Evolutionary conservation across 2,888 invertebrate species (phyloP).

Genomic region (Nomada ferruginata): DNA sequence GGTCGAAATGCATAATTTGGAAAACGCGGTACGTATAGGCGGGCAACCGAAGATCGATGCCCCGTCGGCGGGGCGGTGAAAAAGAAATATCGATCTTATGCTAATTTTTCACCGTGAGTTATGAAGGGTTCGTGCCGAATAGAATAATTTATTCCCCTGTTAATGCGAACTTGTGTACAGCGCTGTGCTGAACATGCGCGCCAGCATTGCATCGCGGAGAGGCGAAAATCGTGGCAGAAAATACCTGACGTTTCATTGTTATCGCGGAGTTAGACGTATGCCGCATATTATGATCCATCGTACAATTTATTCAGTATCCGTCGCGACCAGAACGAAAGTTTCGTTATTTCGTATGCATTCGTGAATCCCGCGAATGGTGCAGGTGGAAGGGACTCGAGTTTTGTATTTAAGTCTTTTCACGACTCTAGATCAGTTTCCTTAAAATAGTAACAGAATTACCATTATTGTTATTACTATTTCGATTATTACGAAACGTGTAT

Average conservation of each 20-base stretch:
- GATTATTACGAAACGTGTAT: no score
- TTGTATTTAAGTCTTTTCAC: neutral
- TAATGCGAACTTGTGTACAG: constrained; percentile 73
- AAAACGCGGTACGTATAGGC: constrained; percentile 11
- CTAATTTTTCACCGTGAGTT: constrained; percentile 77
- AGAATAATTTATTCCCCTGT: constrained; percentile 78
- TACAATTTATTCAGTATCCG: neutral
- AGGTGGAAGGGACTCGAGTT: neutral
- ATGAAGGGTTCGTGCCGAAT: constrained; percentile 79
- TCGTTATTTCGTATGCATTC: constrained; percentile 9
- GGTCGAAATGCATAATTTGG: neutral
- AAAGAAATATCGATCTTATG: constrained; percentile 81
- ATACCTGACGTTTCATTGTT: constrained; percentile 57
- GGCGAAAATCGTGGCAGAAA: constrained; percentile 59
- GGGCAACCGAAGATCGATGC: constrained; percentile 35
- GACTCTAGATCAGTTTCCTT: neutral
- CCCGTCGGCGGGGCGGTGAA: constrained; percentile 69
- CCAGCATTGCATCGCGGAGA: constrained; percentile 26
- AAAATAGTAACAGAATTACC: no score
- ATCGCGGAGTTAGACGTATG: neutral
- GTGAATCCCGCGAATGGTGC: neutral
- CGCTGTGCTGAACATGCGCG: constrained; percentile 56
- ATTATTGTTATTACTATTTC: no score
- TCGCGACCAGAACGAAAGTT: constrained; percentile 12
- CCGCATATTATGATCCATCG: neutral